A percentile compares a stretch with the other conserved stretches of the same genome.
phyloP scores from a whole-genome alignment of 2,888 invertebrate species.

The Capitulum mitella region DNA sequence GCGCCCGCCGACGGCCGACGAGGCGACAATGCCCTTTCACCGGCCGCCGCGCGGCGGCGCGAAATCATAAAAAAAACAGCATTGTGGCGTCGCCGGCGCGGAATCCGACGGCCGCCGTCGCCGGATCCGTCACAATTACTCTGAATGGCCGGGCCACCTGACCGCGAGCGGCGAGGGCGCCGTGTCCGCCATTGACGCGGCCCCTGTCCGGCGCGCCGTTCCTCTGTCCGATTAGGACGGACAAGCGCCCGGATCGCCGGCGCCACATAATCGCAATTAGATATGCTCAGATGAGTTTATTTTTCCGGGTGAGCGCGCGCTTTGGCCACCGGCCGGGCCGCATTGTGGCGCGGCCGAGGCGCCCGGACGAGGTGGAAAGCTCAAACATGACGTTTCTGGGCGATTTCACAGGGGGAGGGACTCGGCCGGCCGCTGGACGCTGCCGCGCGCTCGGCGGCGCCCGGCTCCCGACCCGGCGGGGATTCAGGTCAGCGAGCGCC shows the following conservation, averaged over 20 bases:
- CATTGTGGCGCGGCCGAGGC: not conserved
- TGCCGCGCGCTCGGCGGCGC: too few relatives aligned
- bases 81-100: not conserved
- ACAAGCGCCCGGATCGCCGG: not conserved
- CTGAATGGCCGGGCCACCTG: not conserved
- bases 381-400: not conserved
- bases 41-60: too few relatives aligned
- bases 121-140: slow-evolving; percentile 14
- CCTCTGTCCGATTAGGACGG: not conserved
- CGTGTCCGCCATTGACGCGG: not conserved
- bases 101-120: not conserved
- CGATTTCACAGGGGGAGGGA: not conserved
- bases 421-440: too few relatives aligned
- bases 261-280: slow-evolving; percentile 9
- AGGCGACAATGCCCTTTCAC: too few relatives aligned
- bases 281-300: slow-evolving; percentile 7
- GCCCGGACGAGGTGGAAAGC: not conserved
- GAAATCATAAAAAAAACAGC: slow-evolving; percentile 2
- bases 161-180: not conserved
- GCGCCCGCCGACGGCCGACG: too few relatives aligned
- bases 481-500: too few relatives aligned
- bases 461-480: too few relatives aligned
- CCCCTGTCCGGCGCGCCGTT: not conserved
- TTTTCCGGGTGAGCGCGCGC: not conserved
- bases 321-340: not conserved